Conservation (phyloP, 1,140 invertebrate species). For the Lordiphosa clarofinis region DNA sequence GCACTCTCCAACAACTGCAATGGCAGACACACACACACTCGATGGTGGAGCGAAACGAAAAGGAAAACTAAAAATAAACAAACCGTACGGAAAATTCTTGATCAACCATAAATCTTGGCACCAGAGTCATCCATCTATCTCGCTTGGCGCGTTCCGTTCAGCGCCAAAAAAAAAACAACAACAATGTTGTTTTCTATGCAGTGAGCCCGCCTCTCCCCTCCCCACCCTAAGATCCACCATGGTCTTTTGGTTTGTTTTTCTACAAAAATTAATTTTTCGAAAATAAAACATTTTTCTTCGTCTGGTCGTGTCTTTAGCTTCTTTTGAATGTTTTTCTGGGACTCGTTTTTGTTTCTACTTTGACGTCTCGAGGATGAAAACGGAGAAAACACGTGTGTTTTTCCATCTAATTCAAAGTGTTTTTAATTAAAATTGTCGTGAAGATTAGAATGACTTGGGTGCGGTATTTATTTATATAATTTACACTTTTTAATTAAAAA, state of each 20-base stretch:
- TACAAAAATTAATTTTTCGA: conserved; percentile 64
- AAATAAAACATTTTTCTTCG: conserved; percentile 63
- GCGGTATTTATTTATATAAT: background rate
- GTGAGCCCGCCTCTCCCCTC: background rate
- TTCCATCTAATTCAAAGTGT: conserved; percentile 4
- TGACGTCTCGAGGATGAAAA: conserved; percentile 18
- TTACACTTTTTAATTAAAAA: background rate
- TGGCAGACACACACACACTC: conserved; percentile 3
- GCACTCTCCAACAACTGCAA: conserved; percentile 32
- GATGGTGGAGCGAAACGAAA: conserved; percentile 34
- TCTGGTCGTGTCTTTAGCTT: conserved; percentile 30
- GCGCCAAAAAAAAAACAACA: conserved; percentile 40
- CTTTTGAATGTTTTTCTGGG: conserved; percentile 8
- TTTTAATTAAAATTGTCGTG: conserved; percentile 28
- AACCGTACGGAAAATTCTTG: conserved; percentile 71
- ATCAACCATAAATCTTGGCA: conserved; percentile 79
- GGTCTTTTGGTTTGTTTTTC: conserved; percentile 44
- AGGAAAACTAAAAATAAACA: conserved; percentile 50
- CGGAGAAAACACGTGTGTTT: conserved; percentile 47
- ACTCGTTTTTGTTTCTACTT: conserved; percentile 11
- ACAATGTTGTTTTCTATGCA: conserved; percentile 57
- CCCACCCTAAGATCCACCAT: background rate
- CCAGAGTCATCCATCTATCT: conserved; percentile 76
- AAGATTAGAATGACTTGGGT: too few species aligned
- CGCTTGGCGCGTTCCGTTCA: conserved; percentile 70